These are phyloP conservation scores for Trachelus stipa DNA, from an alignment of 2,888 invertebrate species.

Conservation along the genomic window DNA sequence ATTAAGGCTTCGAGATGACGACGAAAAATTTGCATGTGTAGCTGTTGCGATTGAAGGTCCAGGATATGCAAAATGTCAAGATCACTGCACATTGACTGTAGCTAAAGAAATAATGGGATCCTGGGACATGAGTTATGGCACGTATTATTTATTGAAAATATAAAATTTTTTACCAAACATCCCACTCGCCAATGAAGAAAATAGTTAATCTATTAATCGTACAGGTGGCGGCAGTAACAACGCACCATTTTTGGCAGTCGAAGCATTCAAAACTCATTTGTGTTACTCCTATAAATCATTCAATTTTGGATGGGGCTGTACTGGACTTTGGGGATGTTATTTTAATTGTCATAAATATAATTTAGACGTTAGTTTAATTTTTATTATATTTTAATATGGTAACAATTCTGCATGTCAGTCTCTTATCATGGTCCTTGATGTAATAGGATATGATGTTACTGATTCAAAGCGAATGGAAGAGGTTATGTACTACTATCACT, in stretches of 20 bases:
- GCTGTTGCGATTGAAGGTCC: constrained; percentile 69
- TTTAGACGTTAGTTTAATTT: constrained; percentile 11
- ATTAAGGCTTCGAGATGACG: constrained; percentile 64
- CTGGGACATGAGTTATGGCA: constrained; percentile 63
- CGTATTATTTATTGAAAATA: constrained; percentile 8
- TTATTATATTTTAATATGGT: background rate
- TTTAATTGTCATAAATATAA: constrained; percentile 58
- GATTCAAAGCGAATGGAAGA: constrained; percentile 66
- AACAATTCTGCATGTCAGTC: background rate
- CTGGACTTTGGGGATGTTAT: constrained; percentile 69
- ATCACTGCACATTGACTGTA: constrained; percentile 61
- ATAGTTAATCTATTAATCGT: background rate
- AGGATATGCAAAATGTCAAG: constrained; percentile 54
- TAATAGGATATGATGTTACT: constrained; percentile 62
- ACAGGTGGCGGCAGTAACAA: constrained; percentile 55
- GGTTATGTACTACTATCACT: constrained; percentile 58
- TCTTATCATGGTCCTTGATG: background rate
- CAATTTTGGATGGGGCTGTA: constrained; percentile 65
- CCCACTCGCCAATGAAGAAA: background rate
- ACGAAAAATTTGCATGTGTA: constrained; percentile 65
- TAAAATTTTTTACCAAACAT: background rate
- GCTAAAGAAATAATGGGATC: constrained; percentile 64
- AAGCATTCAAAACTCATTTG: constrained; percentile 45
- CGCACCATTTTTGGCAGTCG: constrained; percentile 53
- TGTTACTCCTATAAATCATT: constrained; percentile 67